These are phyloP conservation scores for Paramormyrops kingsleyae DNA, from an alignment of 2,113 vertebrate genomes.

Conservation along the genomic window DNA sequence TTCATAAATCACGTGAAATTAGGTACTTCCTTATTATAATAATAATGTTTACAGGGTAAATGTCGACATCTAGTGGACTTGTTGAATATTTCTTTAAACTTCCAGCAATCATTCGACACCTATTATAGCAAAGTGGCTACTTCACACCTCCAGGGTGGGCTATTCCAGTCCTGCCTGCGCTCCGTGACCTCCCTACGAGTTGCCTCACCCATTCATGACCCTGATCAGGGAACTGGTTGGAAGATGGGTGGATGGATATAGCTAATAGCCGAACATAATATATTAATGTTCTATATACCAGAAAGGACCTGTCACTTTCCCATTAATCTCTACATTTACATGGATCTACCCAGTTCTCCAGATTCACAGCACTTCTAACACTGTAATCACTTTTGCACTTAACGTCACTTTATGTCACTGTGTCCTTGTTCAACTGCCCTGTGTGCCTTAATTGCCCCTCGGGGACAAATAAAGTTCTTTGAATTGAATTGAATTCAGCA, in stretches of 20 bases:
- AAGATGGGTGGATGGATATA: neutral
- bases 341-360: neutral
- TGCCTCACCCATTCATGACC: neutral
- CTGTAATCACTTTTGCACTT: no score
- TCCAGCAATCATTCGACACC: neutral
- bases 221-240: neutral
- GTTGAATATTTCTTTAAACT: neutral
- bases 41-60: neutral
- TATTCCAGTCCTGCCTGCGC: neutral
- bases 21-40: neutral
- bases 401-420: no score
- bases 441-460: no score
- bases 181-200: neutral
- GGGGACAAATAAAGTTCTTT: no score
- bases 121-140: neutral
- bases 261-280: neutral
- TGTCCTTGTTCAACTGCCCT: no score
- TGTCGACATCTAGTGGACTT: conserved; percentile 4
- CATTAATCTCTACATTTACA: neutral
- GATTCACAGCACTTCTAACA: no score
- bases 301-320: neutral
- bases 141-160: neutral
- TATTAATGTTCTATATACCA: neutral
- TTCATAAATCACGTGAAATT: neutral
- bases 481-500: neutral